Conservation (phyloP, 2,888 invertebrate genomes). For the Tiliacea citrago region DNA sequence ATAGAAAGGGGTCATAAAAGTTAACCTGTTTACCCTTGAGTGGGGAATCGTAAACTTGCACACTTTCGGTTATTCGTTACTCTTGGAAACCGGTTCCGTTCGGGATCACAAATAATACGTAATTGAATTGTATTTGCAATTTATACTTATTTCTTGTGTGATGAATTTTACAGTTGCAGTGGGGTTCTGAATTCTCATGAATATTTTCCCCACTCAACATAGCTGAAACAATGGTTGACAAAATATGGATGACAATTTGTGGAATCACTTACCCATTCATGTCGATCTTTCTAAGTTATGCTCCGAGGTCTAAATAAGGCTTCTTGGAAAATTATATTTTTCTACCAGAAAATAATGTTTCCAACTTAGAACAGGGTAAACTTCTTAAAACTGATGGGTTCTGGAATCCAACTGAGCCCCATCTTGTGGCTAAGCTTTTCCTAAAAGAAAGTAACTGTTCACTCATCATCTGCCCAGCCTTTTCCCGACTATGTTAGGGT, state of each 20-base stretch:
- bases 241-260: not conserved
- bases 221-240: not conserved
- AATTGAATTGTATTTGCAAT: constrained; percentile 42
- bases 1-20: constrained; percentile 70
- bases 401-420: not conserved
- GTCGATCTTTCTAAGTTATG: not conserved
- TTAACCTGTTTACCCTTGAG: constrained; percentile 66
- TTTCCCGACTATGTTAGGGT: too few species aligned
- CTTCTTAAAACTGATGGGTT: not conserved
- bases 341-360: not conserved
- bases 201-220: not conserved
- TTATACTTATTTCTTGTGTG: constrained; percentile 2
- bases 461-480: too few species aligned
- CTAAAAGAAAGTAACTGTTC: too few species aligned
- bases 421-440: too few species aligned
- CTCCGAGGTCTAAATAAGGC: not conserved
- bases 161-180: constrained; percentile 30
- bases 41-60: constrained; percentile 70
- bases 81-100: constrained; percentile 43
- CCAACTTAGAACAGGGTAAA: too few species aligned
- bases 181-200: not conserved
- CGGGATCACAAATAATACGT: constrained; percentile 62
- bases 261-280: too few species aligned
- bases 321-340: not conserved
- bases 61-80: constrained; percentile 64